These are phyloP conservation scores for Brachyhypopomus gauderio DNA, from an alignment of 2,113 vertebrate species.

Conservation along the genomic window DNA sequence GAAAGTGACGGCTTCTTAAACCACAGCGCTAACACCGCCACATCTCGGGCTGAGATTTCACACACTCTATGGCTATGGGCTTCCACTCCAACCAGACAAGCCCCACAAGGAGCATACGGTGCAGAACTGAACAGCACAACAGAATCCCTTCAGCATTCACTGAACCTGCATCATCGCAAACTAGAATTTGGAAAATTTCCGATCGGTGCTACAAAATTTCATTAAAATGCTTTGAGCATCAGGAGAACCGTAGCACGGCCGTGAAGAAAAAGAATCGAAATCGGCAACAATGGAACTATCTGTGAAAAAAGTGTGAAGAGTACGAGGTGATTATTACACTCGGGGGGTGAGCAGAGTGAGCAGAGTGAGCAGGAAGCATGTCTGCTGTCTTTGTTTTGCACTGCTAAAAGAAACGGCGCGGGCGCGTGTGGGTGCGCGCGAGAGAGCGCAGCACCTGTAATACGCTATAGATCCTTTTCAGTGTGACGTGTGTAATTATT, in stretches of 20 bases:
- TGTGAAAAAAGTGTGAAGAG: slow-evolving; percentile 22
- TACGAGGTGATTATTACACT: slow-evolving; percentile 23
- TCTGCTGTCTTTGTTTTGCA: slow-evolving; percentile 76
- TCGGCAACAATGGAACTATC: background rate
- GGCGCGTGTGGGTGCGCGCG: slow-evolving; percentile 41
- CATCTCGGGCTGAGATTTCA: slow-evolving; percentile 34
- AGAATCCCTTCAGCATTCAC: background rate
- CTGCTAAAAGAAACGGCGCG: slow-evolving; percentile 53
- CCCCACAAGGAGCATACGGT: background rate
- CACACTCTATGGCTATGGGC: background rate
- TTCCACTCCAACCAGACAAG: background rate
- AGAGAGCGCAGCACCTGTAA: slow-evolving; percentile 64
- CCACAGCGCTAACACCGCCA: slow-evolving; percentile 33
- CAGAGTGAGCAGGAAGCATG: slow-evolving; percentile 69
- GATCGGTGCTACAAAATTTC: background rate
- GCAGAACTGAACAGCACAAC: slow-evolving; percentile 5
- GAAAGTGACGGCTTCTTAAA: slow-evolving; percentile 10
- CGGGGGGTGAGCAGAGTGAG: slow-evolving; percentile 39
- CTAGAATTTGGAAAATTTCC: background rate
- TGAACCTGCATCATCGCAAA: background rate
- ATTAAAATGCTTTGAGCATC: background rate
- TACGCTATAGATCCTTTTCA: slow-evolving; percentile 56
- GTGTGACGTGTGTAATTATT: slow-evolving; percentile 56
- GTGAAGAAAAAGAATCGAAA: background rate
- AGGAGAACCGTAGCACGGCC: too few relatives aligned